Evolutionary conservation across 2,888 invertebrate species (phyloP), one percentile per base, ranked within the genome.

Genomic region (Nymphalis urticae): DNA sequence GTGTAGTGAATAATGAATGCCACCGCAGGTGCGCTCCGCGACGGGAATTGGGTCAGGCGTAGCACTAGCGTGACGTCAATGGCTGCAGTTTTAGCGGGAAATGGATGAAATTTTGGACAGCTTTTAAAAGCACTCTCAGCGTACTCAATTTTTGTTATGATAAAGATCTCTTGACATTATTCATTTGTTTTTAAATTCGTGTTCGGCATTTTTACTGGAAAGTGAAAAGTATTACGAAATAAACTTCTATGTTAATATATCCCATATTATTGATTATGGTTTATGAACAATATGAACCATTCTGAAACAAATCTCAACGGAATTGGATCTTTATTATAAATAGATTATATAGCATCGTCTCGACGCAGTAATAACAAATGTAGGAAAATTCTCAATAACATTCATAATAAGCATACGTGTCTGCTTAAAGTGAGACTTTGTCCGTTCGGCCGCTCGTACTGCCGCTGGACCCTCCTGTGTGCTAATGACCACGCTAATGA

Each of bases 401-500:
- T 42, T 42, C 13, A 42, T 42, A 4, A 42, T 42, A 42, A 4
- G 0, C 13, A 13, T 42, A 10, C 3, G 42, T 10, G 42, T 13
- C 13, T 32, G 6, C 27, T 32, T 32, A 27, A 27, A 50, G 19
- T 51, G 8, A 19, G 50, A 7, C 19, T 5, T 27, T n/a, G 19
- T 51, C 1, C 19, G 10, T 51, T 3, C 21, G 9, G 9, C 13
- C 59, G 53, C 27, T 58, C 2, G 8, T 13, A 64, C 21, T 56
- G 47, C 8, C 51, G n/a, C 64, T 53, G 53, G 17, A 42, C 47
- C 42, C 48, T 47, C 48, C 9, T 19, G 54, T 48, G 48, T 24
- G 54, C 66, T 72, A 72, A 70, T 67, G 68, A 70, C 66, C 60
- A 64, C 62, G 48, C 66, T 66, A 68, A 69, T 64, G 70, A 67